Conservation (phyloP, 2,113 vertebrate genomes). For the Corythornis vintsioides region DNA sequence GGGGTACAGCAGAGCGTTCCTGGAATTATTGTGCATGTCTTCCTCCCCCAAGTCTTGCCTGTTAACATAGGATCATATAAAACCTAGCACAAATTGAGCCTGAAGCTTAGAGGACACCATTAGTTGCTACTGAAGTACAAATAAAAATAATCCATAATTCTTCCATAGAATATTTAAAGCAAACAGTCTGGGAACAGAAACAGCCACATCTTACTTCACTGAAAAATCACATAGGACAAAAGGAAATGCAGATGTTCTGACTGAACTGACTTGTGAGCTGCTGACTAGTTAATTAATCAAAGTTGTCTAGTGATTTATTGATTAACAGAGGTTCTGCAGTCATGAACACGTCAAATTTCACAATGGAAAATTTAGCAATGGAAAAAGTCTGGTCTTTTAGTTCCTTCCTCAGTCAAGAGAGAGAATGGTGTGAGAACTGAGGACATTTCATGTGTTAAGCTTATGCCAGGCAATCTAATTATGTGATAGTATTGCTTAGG, state of each 20-base stretch:
- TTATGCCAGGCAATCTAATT: slow-evolving; percentile 28
- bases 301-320: slow-evolving; percentile 58
- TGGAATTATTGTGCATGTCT: background rate
- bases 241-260: slow-evolving; percentile 63
- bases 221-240: slow-evolving; percentile 50
- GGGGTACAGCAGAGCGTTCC: accelerated
- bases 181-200: slow-evolving; percentile 53
- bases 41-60: background rate
- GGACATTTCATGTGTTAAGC: slow-evolving; percentile 16
- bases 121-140: slow-evolving; percentile 54
- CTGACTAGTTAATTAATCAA: slow-evolving; percentile 67
- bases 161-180: slow-evolving; percentile 39
- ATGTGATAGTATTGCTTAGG: slow-evolving; percentile 18
- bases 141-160: slow-evolving; percentile 55
- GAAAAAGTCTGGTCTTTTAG: slow-evolving; percentile 60
- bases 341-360: slow-evolving; percentile 57
- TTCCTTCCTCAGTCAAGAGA: slow-evolving; percentile 50
- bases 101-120: background rate
- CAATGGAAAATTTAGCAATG: slow-evolving; percentile 71
- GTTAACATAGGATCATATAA: background rate
- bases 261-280: slow-evolving; percentile 57
- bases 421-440: slow-evolving; percentile 40
- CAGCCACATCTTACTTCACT: background rate
- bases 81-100: slow-evolving; percentile 3
- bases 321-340: slow-evolving; percentile 52